Evolutionary conservation across 2,113 vertebrate species (phyloP).

Genomic region (Reinhardtius hippoglossoides): DNA sequence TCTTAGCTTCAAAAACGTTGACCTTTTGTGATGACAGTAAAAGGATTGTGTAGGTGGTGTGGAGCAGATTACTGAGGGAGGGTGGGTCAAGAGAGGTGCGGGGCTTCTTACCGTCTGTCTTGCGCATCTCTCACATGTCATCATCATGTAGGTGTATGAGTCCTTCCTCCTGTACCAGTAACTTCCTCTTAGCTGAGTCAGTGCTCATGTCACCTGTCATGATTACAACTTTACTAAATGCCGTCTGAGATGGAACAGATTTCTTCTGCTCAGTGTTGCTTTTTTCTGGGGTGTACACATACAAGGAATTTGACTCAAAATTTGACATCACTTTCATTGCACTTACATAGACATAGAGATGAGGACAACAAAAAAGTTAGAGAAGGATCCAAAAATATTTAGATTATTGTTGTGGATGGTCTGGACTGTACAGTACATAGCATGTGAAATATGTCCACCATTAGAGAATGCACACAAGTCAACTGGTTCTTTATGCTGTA

Average conservation of each 20-base stretch:
- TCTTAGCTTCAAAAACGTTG: conserved; percentile 39
- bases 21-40: conserved; percentile 55
- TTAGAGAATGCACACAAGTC: too few relatives aligned
- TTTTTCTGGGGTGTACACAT: background rate
- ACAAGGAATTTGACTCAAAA: too few relatives aligned
- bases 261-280: background rate
- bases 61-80: conserved; percentile 32
- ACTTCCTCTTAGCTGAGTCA: background rate
- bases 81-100: conserved; percentile 1
- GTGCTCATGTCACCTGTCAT: conserved; percentile 23
- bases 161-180: conserved; percentile 6
- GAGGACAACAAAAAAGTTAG: too few relatives aligned
- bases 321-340: too few relatives aligned
- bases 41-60: conserved; percentile 67
- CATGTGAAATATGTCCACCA: too few relatives aligned
- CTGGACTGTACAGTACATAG: too few relatives aligned
- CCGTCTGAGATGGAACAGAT: background rate
- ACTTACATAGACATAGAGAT: too few relatives aligned
- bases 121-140: background rate
- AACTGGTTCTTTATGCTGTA: too few relatives aligned
- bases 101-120: conserved; percentile 26
- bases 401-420: too few relatives aligned
- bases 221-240: conserved; percentile 4
- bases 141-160: conserved; percentile 10
- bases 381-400: too few relatives aligned